A percentile compares a stretch with the other conserved stretches of the same genome.
Evolutionary conservation across 2,888 invertebrate genomes (phyloP).

Genomic region (Philhelius pedissequus): DNA sequence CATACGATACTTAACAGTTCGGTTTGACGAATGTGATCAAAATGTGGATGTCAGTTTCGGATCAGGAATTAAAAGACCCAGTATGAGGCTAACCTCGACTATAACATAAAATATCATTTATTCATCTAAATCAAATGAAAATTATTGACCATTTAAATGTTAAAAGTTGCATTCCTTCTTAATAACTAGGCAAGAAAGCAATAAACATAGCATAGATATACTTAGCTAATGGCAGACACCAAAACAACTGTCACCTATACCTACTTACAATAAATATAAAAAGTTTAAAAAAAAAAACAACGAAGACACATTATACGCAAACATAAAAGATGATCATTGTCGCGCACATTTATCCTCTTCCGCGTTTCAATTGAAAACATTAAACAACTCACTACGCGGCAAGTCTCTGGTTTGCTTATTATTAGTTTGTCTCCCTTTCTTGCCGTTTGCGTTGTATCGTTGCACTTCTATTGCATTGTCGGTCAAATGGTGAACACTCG

Average conservation of each 20-base stretch:
- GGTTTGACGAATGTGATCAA: no score
- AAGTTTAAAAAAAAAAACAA: not conserved
- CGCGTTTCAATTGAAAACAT: slow-evolving; percentile 62
- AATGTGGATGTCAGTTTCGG: no score
- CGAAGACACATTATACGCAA: slow-evolving; percentile 12
- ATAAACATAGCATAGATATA: not conserved
- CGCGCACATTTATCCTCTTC: slow-evolving; percentile 59
- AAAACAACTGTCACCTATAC: not conserved
- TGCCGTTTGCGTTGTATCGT: not conserved
- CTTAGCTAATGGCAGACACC: slow-evolving; percentile 6
- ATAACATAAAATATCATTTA: no score
- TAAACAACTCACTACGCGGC: slow-evolving; percentile 31
- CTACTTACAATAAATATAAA: not conserved
- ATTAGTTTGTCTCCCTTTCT: not conserved
- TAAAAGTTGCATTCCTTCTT: not conserved
- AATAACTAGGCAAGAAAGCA: not conserved
- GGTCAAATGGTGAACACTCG: slow-evolving; percentile 49
- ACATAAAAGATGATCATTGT: slow-evolving; percentile 51
- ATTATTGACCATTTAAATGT: no score
- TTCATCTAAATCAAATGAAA: no score
- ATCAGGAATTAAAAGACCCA: no score
- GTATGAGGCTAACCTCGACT: no score
- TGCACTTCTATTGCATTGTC: slow-evolving; percentile 27
- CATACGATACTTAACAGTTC: no score
- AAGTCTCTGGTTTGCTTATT: slow-evolving; percentile 15